Evolutionary conservation across 2,113 vertebrate species (phyloP).

Genomic region (Strigops habroptila): DNA sequence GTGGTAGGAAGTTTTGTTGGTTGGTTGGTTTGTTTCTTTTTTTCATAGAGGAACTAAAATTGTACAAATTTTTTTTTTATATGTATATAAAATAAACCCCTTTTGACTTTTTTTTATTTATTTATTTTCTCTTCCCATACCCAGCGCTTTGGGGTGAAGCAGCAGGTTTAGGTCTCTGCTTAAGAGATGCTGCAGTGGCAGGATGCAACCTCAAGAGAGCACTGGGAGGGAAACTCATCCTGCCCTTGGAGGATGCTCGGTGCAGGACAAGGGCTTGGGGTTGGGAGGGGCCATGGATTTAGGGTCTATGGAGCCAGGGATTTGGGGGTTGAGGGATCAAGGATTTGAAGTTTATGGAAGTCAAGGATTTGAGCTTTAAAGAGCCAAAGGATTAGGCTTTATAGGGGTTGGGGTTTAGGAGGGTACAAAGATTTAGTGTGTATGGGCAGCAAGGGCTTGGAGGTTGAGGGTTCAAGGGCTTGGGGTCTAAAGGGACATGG

Average conservation of each 20-base stretch:
- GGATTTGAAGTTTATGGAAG: not conserved
- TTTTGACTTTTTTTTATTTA: constrained; percentile 54
- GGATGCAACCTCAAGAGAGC: not conserved
- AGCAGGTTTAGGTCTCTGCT: too few species aligned
- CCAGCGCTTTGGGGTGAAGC: not conserved
- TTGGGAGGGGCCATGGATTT: fast-evolving
- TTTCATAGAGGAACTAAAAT: constrained; percentile 71
- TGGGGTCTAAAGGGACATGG: not conserved
- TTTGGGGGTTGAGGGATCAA: not conserved
- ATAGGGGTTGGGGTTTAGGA: too few species aligned
- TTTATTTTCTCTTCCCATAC: not conserved
- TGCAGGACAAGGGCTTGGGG: not conserved
- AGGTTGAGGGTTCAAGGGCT: not conserved
- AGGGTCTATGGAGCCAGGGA: fast-evolving
- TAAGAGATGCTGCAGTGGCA: not conserved
- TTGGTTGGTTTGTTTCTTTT: constrained; percentile 3
- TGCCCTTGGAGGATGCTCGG: not conserved
- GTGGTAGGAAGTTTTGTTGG: constrained; percentile 42
- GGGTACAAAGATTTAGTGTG: not conserved
- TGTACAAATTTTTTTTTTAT: constrained; percentile 63
- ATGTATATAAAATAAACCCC: constrained; percentile 63
- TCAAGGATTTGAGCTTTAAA: fast-evolving
- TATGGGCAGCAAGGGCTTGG: not conserved
- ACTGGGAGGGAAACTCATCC: not conserved
- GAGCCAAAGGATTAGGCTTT: not conserved